Evolutionary conservation across 2,113 vertebrate species (phyloP), one percentile per base, ranked within the genome.

Genomic region (Gyps fulvus): DNA sequence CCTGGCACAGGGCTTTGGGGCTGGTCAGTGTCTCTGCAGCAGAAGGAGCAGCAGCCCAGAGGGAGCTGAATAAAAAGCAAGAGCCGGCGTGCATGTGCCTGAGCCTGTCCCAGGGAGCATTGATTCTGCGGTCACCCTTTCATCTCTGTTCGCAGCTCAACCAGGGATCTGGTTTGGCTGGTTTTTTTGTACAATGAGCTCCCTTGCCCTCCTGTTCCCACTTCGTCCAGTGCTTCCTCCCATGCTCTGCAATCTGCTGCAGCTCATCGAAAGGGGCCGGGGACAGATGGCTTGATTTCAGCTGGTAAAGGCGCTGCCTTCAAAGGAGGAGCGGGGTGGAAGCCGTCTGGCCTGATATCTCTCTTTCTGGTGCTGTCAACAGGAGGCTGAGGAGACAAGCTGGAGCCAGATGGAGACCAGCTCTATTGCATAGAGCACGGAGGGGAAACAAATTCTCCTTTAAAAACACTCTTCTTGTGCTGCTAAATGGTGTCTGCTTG

Each of bases 211-310:
- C 78, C 71, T 73, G 23, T 94, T 97, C 54, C 54, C 16, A 13
- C 55, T 45, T 85, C 2, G 0, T 16, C 58, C 5, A 2, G 38
- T 70, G 52, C 61, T 77, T 80, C 81, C 36, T 91, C 49, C 67
- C 2, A 1, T 89, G 83, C n/a, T 94, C 40, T 0, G 2, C 87
- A 95, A 21, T 95, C 84, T 95, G 84, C 78, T 87, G 58, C 1
- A 0, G 36, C 63, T 83, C 29, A 71, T 94, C 13, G 1, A 65
- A 83, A 58, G 42, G 13, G 78, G 29, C 38, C 0, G 0, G 73
- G 80, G 45, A 89, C 89, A 95, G 91, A 95, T 95, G 91, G 91
- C 67, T 85, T 66, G 81, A 62, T 93, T 95, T 95, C 8, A 2
- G 31, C 85, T 91, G 89, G 80, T 91, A n/a, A 97, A 95, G 84